These are phyloP conservation scores for Camponotus fellah DNA, from an alignment of 2,888 invertebrate genomes.

Conservation along the genomic window DNA sequence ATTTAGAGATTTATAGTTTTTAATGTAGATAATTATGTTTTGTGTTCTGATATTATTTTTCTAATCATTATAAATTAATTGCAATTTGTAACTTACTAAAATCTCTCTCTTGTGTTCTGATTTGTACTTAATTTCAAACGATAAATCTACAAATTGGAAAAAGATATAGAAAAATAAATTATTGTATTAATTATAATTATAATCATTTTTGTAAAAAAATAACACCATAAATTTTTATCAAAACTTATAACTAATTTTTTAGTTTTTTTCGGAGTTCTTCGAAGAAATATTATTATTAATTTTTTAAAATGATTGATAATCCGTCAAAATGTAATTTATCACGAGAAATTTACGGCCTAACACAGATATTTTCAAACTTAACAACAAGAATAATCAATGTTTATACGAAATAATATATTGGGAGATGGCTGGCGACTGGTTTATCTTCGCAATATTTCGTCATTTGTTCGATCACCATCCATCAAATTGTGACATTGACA, in stretches of 20 bases:
- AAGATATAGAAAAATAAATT: not conserved
- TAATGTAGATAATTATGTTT: not conserved
- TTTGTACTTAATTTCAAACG: not conserved
- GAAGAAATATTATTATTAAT: not conserved
- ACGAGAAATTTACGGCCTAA: not conserved
- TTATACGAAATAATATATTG: slow-evolving; percentile 46
- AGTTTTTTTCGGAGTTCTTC: not conserved
- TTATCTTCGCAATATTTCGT: slow-evolving; percentile 53
- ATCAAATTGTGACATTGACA: slow-evolving; percentile 52
- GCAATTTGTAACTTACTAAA: not conserved
- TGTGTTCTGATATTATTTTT: not conserved
- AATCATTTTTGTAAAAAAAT: not conserved
- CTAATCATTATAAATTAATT: not conserved
- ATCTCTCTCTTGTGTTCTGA: not conserved
- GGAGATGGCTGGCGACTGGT: slow-evolving; percentile 36
- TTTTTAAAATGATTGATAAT: slow-evolving; percentile 33
- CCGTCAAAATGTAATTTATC: slow-evolving; percentile 6
- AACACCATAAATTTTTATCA: not conserved
- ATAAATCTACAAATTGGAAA: not conserved
- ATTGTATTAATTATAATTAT: slow-evolving; percentile 6
- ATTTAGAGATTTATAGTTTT: not conserved
- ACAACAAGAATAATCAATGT: slow-evolving; percentile 44
- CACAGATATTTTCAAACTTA: slow-evolving; percentile 21
- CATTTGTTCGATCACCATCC: slow-evolving; percentile 56
- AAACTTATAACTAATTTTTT: not conserved